Conservation (phyloP, 92 coral and sea anemone genomes). For the Chrysogorgia sp. region DNA sequence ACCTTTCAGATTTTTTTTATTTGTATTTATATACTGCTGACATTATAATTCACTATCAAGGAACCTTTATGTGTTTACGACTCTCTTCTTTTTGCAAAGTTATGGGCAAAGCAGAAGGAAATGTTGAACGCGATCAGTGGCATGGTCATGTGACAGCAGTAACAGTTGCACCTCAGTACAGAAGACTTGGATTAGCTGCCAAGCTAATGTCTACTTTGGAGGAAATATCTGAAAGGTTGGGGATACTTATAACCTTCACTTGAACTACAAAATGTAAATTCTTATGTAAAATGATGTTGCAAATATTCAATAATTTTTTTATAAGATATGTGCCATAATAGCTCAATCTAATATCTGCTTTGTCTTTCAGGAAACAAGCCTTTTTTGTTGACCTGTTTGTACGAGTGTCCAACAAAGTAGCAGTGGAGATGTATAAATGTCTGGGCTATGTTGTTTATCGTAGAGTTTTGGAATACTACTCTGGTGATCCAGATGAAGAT, state of each 20-base stretch:
- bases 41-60: background rate
- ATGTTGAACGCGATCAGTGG: conserved; percentile 85
- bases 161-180: conserved; percentile 94
- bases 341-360: too few relatives aligned
- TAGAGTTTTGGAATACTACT: conserved; percentile 89
- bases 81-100: conserved; percentile 45
- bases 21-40: too few relatives aligned
- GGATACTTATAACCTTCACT: background rate
- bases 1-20: too few relatives aligned
- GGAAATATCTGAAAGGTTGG: conserved; percentile 87
- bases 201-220: conserved; percentile 87
- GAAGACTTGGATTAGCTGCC: conserved; percentile 90
- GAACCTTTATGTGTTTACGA: background rate
- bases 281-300: too few relatives aligned
- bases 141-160: conserved; percentile 99
- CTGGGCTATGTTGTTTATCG: conserved; percentile 90
- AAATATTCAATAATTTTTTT: too few relatives aligned
- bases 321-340: too few relatives aligned
- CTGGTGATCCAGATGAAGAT: conserved; percentile 98
- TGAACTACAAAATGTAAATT: background rate
- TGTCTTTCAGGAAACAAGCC: conserved; percentile 73
- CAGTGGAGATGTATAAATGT: conserved; percentile 93
- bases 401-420: conserved; percentile 88
- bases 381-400: conserved; percentile 98
- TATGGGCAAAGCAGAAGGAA: conserved; percentile 99